Base-by-base conservation (phyloP, 2,888 invertebrate genomes). In the Ellobium chinense region DNA sequence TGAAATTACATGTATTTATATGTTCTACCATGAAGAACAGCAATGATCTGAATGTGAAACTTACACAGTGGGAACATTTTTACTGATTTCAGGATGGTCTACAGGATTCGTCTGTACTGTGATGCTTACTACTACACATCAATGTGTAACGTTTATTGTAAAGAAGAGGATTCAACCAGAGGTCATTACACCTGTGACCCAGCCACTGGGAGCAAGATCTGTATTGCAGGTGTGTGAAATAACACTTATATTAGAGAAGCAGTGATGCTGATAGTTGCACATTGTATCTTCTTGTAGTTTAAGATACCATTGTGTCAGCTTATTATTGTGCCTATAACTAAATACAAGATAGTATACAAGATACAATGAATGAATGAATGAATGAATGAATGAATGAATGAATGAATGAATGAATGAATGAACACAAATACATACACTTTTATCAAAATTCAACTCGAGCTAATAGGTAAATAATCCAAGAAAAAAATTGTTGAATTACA, bases 141-240 rank as follows among this genome's bases (percentile, higher is more conserved):
- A 21, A 85, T 85, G 14, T 92, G 92, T 85, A 79, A 88, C 46
- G 86, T 85, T 39, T 86, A 87, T 74, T 92, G 92, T 82, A 85
- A 88, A 5, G 78, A 87, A 2, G 96, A 96, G 89, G 74, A 82
- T 58, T 31, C 27, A 14, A 96, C 96, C 87, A 95, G 96, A 92
- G 97, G 97, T 83, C 97, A 97, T 93, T 97, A 97, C 93, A 94
- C 95, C 12, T 98, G 97, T 92, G 96, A 96, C 87, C 96, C 96
- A 29, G 56, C n/a, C 3, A 85, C 84, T n/a, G 87, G 87, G 2
- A 58, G 96, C 95, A 83, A 84, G 74, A 39, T 82, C 4, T 86
- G 86, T 37, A 58, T 80, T 24, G 31, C 46, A 46, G 46, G 18
- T 46, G 7, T 46, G 46, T 46, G 46, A 46, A 46, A 46, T 46